phyloP scores from a whole-genome alignment of 2,888 invertebrate species.

The Drepanosiphum platanoidis region DNA sequence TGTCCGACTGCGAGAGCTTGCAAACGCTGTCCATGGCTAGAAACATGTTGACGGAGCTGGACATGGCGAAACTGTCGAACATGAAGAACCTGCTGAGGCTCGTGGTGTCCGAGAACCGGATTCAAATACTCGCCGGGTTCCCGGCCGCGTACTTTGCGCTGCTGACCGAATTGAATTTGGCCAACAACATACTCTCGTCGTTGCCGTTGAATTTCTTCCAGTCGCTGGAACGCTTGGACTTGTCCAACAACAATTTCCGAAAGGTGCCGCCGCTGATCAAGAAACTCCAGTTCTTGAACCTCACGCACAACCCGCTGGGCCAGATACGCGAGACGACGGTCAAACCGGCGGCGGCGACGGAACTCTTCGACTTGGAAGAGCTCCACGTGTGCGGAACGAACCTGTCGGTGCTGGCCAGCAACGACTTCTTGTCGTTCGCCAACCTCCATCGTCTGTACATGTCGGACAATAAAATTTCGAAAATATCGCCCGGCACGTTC shows the following conservation, averaged over 20 bases:
- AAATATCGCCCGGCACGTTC: constrained; percentile 87
- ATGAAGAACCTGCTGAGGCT: constrained; percentile 79
- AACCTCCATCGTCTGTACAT: constrained; percentile 80
- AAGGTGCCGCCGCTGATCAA: constrained; percentile 83
- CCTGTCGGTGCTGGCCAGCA: constrained; percentile 82
- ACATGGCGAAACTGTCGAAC: constrained; percentile 81
- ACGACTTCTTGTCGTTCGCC: constrained; percentile 86
- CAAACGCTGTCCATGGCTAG: constrained; percentile 67
- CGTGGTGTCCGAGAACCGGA: constrained; percentile 78
- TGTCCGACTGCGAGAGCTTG: constrained; percentile 79
- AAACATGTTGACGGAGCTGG: constrained; percentile 72
- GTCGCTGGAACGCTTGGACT: constrained; percentile 78
- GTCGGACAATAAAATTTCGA: constrained; percentile 78
- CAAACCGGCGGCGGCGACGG: constrained; percentile 11
- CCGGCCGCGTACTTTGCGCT: constrained; percentile 79
- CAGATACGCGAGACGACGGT: constrained; percentile 72
- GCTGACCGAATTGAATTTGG: constrained; percentile 79
- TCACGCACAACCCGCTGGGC: constrained; percentile 83
- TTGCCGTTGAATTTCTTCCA: constrained; percentile 85
- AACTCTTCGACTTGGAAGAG: constrained; percentile 68
- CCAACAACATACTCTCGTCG: constrained; percentile 78
- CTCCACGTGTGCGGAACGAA: constrained; percentile 84
- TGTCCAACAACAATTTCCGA: constrained; percentile 81
- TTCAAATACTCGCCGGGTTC: constrained; percentile 80
- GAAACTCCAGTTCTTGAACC: constrained; percentile 79